Percentiles rank a stretch among this genome's conserved stretches.
Conservation (phyloP, 2,113 vertebrate genomes). For the Dicerorhinus sumatrensis region DNA sequence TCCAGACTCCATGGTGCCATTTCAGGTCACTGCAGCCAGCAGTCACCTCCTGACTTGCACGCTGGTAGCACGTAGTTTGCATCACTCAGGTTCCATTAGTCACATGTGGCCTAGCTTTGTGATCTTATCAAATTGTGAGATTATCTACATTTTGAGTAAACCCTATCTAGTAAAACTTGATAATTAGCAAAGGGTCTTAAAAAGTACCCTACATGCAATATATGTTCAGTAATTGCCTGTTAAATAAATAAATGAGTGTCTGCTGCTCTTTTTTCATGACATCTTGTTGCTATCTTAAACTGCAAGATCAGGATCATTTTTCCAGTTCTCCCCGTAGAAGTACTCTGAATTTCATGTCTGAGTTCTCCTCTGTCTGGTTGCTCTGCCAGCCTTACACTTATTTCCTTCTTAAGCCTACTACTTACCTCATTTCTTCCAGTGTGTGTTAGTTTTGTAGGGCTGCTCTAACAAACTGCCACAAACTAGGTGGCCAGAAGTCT, state of each 20-base stretch:
- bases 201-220: neutral
- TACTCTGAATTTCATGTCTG: neutral
- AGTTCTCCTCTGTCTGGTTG: neutral
- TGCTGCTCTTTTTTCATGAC: neutral
- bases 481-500: neutral
- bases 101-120: neutral
- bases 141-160: conserved; percentile 7
- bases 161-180: neutral
- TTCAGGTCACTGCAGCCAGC: neutral
- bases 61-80: neutral
- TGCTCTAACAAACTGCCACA: neutral
- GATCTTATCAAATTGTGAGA: neutral
- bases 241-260: neutral
- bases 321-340: neutral
- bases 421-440: neutral
- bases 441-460: neutral
- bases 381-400: neutral
- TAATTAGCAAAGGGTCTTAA: conserved; percentile 2
- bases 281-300: neutral
- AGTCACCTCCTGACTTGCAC: neutral
- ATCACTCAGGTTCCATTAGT: neutral
- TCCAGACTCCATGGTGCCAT: neutral
- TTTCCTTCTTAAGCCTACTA: neutral
- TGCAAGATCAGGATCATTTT: neutral
- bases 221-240: neutral